Evolutionary conservation across 2,113 vertebrate species (phyloP).

Genomic region (Henicopernis longicauda): DNA sequence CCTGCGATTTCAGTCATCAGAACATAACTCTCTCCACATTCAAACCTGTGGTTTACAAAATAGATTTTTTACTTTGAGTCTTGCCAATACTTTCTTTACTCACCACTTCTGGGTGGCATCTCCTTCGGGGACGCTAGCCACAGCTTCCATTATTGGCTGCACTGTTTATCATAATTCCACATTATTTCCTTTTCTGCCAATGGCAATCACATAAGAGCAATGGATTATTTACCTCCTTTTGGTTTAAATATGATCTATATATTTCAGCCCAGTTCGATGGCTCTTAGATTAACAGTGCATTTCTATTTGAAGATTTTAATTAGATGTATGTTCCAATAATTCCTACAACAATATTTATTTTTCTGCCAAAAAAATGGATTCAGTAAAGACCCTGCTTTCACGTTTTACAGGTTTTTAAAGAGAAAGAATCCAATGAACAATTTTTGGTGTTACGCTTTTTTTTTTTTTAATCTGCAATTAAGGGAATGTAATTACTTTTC

Average conservation of each 20-base stretch:
- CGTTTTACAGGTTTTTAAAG: not conserved
- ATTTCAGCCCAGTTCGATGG: not conserved
- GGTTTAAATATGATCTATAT: conserved; percentile 15
- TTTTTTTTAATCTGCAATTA: not conserved
- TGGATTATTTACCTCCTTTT: conserved; percentile 38
- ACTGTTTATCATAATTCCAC: not conserved
- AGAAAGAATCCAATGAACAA: not conserved
- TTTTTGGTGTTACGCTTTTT: not conserved
- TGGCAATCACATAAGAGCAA: not conserved
- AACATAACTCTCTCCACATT: not conserved
- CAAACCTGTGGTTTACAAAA: not conserved
- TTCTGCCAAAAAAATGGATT: not conserved
- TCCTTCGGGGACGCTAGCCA: not conserved
- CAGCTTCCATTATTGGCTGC: not conserved
- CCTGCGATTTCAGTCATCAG: not conserved
- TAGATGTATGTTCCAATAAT: not conserved
- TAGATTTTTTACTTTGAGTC: not conserved
- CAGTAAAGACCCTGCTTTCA: not conserved
- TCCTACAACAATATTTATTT: conserved; percentile 1
- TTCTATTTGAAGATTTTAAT: not conserved
- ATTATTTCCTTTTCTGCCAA: conserved; percentile 18
- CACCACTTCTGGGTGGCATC: not conserved
- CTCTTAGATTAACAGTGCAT: not conserved
- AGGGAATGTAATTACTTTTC: conserved; percentile 36
- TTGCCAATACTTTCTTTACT: not conserved